phyloP scores from a whole-genome alignment of 1,140 invertebrate genomes.

The Trichonephila inaurata region DNA sequence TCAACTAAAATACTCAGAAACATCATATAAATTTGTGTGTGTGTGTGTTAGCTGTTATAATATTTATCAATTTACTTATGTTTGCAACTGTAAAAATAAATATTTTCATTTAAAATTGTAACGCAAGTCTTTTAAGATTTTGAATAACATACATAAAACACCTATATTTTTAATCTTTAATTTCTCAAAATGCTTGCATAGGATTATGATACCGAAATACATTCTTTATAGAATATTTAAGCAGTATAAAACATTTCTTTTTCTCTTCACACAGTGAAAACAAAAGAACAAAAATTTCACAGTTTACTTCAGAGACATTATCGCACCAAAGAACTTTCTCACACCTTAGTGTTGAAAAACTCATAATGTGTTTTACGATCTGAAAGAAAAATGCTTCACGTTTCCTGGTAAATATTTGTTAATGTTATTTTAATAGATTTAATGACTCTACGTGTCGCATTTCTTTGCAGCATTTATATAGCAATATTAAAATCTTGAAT shows the following conservation, averaged over 20 bases:
- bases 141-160: not conserved
- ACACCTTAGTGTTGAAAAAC: not conserved
- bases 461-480: not conserved
- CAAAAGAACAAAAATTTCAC: not conserved
- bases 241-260: not conserved
- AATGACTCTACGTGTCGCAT: slow-evolving; percentile 4
- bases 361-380: not conserved
- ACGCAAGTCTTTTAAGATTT: too few species aligned
- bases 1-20: too few species aligned
- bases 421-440: slow-evolving; percentile 14
- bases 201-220: not conserved
- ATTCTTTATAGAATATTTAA: not conserved
- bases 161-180: not conserved
- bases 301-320: not conserved
- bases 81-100: too few species aligned
- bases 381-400: not conserved
- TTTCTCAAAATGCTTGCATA: not conserved
- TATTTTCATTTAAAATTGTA: too few species aligned
- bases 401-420: slow-evolving; percentile 11
- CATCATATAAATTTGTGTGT: too few species aligned
- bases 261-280: not conserved
- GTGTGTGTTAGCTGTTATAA: too few species aligned
- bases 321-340: not conserved
- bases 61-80: too few species aligned
- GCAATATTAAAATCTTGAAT: not conserved